phyloP scores from a whole-genome alignment of 2,113 vertebrate genomes.

The Psittacus erithacus region DNA sequence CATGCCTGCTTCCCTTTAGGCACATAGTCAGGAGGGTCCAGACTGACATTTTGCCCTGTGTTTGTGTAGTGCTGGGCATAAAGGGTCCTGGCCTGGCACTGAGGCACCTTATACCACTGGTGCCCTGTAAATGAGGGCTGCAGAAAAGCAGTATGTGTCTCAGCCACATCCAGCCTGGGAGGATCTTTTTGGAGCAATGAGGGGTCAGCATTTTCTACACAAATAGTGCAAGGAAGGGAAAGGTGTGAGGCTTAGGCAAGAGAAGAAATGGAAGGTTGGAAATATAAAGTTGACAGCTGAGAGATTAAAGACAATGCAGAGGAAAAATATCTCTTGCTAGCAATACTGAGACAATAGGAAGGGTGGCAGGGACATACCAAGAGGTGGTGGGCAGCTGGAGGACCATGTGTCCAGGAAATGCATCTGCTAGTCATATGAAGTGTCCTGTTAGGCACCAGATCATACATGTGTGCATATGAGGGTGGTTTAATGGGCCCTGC shows the following conservation, averaged over 20 bases:
- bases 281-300: background rate
- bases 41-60: background rate
- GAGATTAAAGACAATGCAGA: background rate
- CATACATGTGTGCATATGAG: background rate
- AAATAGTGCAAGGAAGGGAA: background rate
- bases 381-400: background rate
- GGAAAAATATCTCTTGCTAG: background rate
- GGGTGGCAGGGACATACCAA: background rate
- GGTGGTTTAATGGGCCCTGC: background rate
- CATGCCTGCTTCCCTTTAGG: accelerated
- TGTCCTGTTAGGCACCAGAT: background rate
- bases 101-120: background rate
- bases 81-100: background rate
- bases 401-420: background rate
- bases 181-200: background rate
- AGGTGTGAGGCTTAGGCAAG: background rate
- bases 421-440: background rate
- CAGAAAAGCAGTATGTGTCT: background rate
- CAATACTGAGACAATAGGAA: background rate
- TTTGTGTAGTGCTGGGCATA: background rate
- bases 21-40: background rate
- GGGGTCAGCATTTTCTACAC: background rate
- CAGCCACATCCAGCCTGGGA: background rate
- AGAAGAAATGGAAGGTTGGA: background rate
- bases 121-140: background rate